These are phyloP conservation scores for Sebastolobus altivelis DNA, from an alignment of 2,797 vertebrate genomes.

Conservation along the genomic window DNA sequence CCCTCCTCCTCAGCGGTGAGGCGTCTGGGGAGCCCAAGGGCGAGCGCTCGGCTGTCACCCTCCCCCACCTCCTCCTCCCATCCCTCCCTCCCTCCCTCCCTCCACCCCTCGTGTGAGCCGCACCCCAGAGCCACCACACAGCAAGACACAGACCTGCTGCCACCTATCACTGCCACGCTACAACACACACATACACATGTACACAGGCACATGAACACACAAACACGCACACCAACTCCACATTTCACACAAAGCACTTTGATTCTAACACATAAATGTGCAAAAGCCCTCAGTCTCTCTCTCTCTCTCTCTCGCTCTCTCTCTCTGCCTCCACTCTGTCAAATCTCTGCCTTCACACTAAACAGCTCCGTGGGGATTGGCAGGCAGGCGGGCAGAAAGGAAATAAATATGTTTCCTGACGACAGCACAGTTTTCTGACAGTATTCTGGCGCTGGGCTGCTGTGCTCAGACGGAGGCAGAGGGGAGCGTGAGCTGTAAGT, in stretches of 20 bases:
- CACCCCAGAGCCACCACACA: slow-evolving; percentile 74
- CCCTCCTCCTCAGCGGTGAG: slow-evolving; percentile 69
- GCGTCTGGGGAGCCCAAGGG: slow-evolving; percentile 87
- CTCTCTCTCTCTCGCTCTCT: slow-evolving; percentile 59
- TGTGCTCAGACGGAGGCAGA: slow-evolving; percentile 67
- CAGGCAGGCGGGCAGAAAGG: slow-evolving; percentile 76
- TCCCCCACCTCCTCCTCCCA: slow-evolving; percentile 46
- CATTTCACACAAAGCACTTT: slow-evolving; percentile 76
- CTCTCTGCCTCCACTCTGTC: slow-evolving; percentile 78
- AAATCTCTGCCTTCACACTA: slow-evolving; percentile 81
- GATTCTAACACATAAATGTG: slow-evolving; percentile 79
- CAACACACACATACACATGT: slow-evolving; percentile 55
- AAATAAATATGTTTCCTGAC: slow-evolving; percentile 87
- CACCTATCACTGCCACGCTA: slow-evolving; percentile 62
- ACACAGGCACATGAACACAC: slow-evolving; percentile 24
- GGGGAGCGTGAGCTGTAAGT: slow-evolving; percentile 64
- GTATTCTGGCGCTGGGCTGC: slow-evolving; percentile 76
- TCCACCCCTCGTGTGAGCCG: slow-evolving; percentile 62
- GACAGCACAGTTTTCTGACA: slow-evolving; percentile 82
- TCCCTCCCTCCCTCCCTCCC: slow-evolving; percentile 7
- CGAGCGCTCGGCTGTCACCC: slow-evolving; percentile 82
- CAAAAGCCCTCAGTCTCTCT: slow-evolving; percentile 67
- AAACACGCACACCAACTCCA: slow-evolving; percentile 45
- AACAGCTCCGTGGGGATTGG: slow-evolving; percentile 81
- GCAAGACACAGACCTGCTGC: slow-evolving; percentile 75